Conservation (phyloP, 2,113 vertebrate species). For the Pandion haliaetus region DNA sequence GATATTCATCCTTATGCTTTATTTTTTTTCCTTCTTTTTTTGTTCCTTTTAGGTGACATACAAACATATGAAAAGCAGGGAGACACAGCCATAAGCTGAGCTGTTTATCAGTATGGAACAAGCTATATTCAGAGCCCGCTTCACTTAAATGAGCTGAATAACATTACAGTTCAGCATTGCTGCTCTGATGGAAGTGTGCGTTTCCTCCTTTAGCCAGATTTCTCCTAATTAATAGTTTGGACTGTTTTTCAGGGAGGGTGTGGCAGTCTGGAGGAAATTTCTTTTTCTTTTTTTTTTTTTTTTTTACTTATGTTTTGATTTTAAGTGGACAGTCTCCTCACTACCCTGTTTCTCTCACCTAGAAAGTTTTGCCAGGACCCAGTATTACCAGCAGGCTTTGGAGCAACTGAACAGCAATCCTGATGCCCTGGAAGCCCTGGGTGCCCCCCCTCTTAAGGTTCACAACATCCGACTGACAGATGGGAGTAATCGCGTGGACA, state of each 20-base stretch:
- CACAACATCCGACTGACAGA: slow-evolving; percentile 80
- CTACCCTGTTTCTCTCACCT: background rate
- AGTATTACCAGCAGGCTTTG: slow-evolving; percentile 79
- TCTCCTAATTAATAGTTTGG: background rate
- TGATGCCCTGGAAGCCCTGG: slow-evolving; percentile 77
- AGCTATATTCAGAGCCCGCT: background rate
- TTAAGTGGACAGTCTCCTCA: background rate
- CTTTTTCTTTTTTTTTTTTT: background rate
- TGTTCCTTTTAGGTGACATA: background rate
- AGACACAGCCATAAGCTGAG: background rate
- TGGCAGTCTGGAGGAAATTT: background rate
- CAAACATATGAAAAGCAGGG: background rate
- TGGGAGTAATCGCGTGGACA: slow-evolving; percentile 73
- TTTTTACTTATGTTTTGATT: background rate
- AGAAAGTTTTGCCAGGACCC: slow-evolving; percentile 74
- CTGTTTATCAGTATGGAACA: background rate
- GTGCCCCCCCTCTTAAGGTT: slow-evolving; percentile 78
- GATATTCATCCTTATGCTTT: background rate
- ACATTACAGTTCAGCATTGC: background rate
- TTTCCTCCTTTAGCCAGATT: background rate
- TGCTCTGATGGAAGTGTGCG: background rate
- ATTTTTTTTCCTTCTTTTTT: background rate
- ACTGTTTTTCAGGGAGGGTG: background rate
- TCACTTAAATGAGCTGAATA: background rate
- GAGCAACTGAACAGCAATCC: slow-evolving; percentile 72